These are phyloP conservation scores for Platygyra sinensis DNA, from an alignment of 64 coral and sea anemone genomes.

Conservation along the genomic window DNA sequence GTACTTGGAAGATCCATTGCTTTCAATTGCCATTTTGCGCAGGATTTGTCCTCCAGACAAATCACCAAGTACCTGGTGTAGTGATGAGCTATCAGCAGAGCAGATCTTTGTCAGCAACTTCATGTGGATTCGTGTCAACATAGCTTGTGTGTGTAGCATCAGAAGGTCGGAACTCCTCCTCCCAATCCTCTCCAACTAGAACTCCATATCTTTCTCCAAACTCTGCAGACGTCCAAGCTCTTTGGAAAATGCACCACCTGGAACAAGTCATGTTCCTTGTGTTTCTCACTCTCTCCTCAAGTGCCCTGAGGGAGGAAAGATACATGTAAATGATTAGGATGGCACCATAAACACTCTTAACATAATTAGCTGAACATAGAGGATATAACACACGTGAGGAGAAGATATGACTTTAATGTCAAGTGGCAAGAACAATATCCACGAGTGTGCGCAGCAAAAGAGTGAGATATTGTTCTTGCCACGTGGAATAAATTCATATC, in stretches of 20 bases:
- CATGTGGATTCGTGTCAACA: constrained; percentile 82
- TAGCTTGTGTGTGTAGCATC: constrained; percentile 87
- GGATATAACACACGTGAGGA: too few relatives aligned
- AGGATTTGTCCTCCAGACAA: constrained; percentile 90
- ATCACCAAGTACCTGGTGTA: constrained; percentile 93
- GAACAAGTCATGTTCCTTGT: constrained; percentile 77
- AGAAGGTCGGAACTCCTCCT: constrained; percentile 56
- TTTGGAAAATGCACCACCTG: constrained; percentile 80
- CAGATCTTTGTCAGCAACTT: constrained; percentile 74
- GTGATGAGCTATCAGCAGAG: constrained; percentile 87
- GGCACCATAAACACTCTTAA: background rate
- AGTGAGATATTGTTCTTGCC: too few relatives aligned
- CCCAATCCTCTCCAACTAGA: constrained; percentile 89
- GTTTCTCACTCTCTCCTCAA: constrained; percentile 88
- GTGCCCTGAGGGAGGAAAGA: constrained; percentile 50
- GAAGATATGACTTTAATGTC: too few relatives aligned
- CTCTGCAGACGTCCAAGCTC: constrained; percentile 70
- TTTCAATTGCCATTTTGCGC: constrained; percentile 87
- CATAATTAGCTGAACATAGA: too few relatives aligned
- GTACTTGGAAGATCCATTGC: constrained; percentile 81
- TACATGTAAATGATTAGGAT: background rate
- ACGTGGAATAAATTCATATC: too few relatives aligned
- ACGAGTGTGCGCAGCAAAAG: too few relatives aligned
- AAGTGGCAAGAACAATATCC: too few relatives aligned
- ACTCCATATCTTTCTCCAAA: constrained; percentile 85